Base-by-base conservation (phyloP, 2,888 invertebrate genomes). In the Eupithecia dodoneata region DNA sequence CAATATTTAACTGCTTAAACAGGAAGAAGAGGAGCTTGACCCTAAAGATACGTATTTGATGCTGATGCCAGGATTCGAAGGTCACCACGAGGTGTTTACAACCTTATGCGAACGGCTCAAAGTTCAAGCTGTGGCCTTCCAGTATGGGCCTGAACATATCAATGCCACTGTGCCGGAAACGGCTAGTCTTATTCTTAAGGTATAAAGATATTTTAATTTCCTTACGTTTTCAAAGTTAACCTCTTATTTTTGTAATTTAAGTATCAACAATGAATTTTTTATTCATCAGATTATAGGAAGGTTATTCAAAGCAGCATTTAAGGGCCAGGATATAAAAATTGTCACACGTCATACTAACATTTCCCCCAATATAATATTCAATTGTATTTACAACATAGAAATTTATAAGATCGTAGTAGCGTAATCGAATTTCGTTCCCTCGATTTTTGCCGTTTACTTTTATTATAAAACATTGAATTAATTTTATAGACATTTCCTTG, bases 61-160 rank as follows among this genome's bases (percentile, higher is more conserved):
- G 81, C 71, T 88, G 74, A 80, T 87, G n/a, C 87, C 87, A 66
- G 88, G 88, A 9, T 87, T 87, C 59, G 87, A 87, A 77, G 85
- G 88, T 7, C 84, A 85, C 67, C 83, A 85, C 71, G 75, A 82
- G 41, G 77, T 85, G 7, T 85, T 87, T 66, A 75, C 77, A 0
- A 55, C 82, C 1, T 75, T 85, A n/a, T 79, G 83, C 66, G 84
- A 86, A 63, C 82, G 85, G 42, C 81, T 87, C 2, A 87, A 87
- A 74, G 75, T 86, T 42, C 81, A 81, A 45, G 85, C 87, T 6
- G 75, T 86, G 47, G 81, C 83, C 3, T 81, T 85, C 6, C 85
- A 85, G 71, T 81, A 86, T 2, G 83, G 82, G 0, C 85, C 86
- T 3, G 86, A 87, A 12, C 65, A 84, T 69, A 45, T 72, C 0